Percentiles rank a stretch among this genome's conserved stretches.
phyloP scores from a whole-genome alignment of 1,140 invertebrate genomes.

The fruit fly (Drosophila melanogaster) region DNA sequence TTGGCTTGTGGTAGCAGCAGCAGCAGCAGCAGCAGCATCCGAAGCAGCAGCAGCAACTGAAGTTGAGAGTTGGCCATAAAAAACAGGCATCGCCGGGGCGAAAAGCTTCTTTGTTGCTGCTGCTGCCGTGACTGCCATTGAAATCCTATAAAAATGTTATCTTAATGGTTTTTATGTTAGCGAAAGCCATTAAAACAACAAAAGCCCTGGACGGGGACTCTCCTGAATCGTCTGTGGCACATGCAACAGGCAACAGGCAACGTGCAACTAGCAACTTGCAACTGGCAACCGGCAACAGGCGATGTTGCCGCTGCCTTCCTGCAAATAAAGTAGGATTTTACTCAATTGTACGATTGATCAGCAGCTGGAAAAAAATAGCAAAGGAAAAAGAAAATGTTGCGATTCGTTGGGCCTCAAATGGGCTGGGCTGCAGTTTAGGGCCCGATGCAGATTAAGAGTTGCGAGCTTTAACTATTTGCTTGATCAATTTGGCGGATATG shows the following conservation, averaged over 20 bases:
- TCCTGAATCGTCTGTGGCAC: conserved; percentile 19
- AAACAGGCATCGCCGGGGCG: conserved; percentile 57
- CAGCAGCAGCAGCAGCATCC: conserved; percentile 46
- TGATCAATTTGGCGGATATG: conserved; percentile 47
- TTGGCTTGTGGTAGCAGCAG: conserved; percentile 71
- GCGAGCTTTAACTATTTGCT: conserved; percentile 55
- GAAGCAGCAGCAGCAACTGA: conserved; percentile 21
- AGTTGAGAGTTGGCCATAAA: conserved; percentile 62
- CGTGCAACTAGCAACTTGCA: conserved; percentile 24
- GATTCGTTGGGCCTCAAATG: conserved; percentile 12
- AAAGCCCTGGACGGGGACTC: conserved; percentile 60
- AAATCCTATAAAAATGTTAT: conserved; percentile 84
- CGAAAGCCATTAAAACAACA: conserved; percentile 84
- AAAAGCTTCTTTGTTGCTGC: conserved; percentile 76
- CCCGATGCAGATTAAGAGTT: conserved; percentile 47
- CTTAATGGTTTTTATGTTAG: conserved; percentile 84
- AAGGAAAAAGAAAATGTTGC: conserved; percentile 44
- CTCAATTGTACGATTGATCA: conserved; percentile 83
- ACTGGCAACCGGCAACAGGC: conserved; percentile 47
- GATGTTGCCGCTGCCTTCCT: conserved; percentile 63
- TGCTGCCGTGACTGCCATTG: conserved; percentile 79
- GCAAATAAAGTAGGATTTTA: conserved; percentile 82
- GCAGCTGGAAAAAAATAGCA: conserved; percentile 50
- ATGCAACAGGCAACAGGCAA: conserved; percentile 45
- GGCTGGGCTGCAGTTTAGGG: conserved; percentile 40